phyloP scores from a whole-genome alignment of 2,113 vertebrate species.

The Eptesicus fuscus region DNA sequence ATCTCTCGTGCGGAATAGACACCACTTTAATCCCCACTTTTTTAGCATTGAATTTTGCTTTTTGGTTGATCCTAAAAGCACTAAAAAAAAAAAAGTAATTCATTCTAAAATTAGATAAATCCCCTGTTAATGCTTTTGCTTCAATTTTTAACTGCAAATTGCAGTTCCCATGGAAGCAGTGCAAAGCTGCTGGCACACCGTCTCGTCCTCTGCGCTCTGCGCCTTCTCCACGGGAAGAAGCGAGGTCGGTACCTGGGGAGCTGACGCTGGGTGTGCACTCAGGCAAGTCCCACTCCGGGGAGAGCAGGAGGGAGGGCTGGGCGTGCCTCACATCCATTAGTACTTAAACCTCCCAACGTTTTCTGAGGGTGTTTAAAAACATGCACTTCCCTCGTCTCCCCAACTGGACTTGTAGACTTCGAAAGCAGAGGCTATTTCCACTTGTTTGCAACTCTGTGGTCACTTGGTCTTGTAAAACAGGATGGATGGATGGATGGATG shows the following conservation, averaged over 20 bases:
- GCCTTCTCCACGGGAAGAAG: neutral
- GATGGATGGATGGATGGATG: neutral
- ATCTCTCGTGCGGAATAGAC: neutral
- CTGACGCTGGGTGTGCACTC: neutral
- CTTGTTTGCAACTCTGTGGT: neutral
- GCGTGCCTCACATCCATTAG: neutral
- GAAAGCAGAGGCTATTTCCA: neutral
- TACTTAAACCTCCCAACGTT: conserved; percentile 33
- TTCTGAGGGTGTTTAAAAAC: neutral
- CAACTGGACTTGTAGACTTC: neutral
- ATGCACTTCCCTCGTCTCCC: neutral
- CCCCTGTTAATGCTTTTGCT: conserved; percentile 32
- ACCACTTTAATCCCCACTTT: neutral
- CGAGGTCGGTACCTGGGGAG: neutral
- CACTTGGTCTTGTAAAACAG: neutral
- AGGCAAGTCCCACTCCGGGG: neutral
- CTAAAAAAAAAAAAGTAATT: conserved; percentile 30
- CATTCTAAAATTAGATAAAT: conserved; percentile 41
- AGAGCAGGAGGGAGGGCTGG: neutral
- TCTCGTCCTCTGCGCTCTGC: neutral
- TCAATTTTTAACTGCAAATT: conserved; percentile 7
- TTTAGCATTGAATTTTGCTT: neutral
- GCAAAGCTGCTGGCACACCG: neutral
- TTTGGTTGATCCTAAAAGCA: neutral
- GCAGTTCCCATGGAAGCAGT: conserved; percentile 38